These are phyloP conservation scores for Telmatochromis sp. DNA, from an alignment of 2,113 vertebrate genomes.

Conservation along the genomic window DNA sequence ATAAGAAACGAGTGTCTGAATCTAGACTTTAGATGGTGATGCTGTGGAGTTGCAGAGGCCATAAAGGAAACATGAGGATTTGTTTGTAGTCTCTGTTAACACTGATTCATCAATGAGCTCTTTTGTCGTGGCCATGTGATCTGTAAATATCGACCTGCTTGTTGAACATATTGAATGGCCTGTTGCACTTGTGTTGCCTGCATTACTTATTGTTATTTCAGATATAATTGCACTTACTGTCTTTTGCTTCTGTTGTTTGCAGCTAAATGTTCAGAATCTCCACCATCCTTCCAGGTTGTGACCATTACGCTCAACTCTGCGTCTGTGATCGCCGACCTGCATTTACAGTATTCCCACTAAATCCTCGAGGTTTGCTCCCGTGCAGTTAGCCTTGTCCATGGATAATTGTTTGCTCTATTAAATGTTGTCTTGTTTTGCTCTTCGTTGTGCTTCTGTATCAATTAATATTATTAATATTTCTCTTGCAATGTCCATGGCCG, in stretches of 20 bases:
- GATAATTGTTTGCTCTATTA: background rate
- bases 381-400: background rate
- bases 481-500: fast-evolving
- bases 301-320: background rate
- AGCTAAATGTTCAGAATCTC: conserved; percentile 47
- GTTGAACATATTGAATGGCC: background rate
- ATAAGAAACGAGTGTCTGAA: background rate
- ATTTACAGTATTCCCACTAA: background rate
- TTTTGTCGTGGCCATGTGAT: background rate
- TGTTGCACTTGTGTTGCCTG: background rate
- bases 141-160: background rate
- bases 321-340: fast-evolving
- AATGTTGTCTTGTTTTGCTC: background rate
- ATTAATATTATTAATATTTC: background rate
- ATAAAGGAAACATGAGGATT: background rate
- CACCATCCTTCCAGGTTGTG: background rate
- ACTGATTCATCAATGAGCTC: background rate
- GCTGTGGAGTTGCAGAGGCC: background rate
- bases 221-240: background rate
- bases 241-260: conserved; percentile 20
- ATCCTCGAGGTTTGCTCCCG: background rate
- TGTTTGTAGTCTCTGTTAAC: background rate
- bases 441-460: background rate
- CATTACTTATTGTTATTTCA: background rate
- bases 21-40: background rate